Conservation (phyloP, 2,113 vertebrate genomes). For the Triplophysa rosa region DNA sequence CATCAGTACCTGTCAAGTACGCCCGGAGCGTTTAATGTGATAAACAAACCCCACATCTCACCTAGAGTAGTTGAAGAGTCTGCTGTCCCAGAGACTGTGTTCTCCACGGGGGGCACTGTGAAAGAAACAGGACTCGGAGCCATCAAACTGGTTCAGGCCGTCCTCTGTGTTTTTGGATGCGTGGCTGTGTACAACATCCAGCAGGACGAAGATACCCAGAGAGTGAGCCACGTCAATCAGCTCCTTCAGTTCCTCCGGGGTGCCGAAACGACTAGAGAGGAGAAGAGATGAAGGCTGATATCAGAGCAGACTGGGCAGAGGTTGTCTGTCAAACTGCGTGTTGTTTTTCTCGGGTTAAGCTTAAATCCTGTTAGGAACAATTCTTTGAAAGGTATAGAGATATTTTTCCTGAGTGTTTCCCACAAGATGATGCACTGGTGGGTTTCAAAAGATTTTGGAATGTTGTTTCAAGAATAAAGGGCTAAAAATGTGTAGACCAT, state of each 20-base stretch:
- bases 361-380: background rate
- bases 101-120: slow-evolving; percentile 85
- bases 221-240: slow-evolving; percentile 92
- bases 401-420: background rate
- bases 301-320: slow-evolving; percentile 5
- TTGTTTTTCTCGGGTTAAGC: background rate
- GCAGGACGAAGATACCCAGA: slow-evolving; percentile 88
- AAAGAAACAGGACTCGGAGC: slow-evolving; percentile 92
- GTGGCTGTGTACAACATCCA: slow-evolving; percentile 96
- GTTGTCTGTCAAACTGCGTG: slow-evolving; percentile 5
- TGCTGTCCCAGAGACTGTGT: slow-evolving; percentile 90
- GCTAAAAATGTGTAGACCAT: background rate
- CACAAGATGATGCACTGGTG: background rate
- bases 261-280: slow-evolving; percentile 85
- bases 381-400: slow-evolving; percentile 7
- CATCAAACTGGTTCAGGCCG: slow-evolving; percentile 91
- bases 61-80: slow-evolving; percentile 94
- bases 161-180: slow-evolving; percentile 95
- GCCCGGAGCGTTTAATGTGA: background rate
- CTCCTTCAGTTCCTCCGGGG: slow-evolving; percentile 91
- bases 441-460: background rate
- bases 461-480: background rate
- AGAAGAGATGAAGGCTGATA: background rate
- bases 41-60: slow-evolving; percentile 59
- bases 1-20: background rate